Evolutionary conservation across 2,113 vertebrate species (phyloP), one percentile per base, ranked within the genome.

Genomic region (Syngnathoides biaculeatus): DNA sequence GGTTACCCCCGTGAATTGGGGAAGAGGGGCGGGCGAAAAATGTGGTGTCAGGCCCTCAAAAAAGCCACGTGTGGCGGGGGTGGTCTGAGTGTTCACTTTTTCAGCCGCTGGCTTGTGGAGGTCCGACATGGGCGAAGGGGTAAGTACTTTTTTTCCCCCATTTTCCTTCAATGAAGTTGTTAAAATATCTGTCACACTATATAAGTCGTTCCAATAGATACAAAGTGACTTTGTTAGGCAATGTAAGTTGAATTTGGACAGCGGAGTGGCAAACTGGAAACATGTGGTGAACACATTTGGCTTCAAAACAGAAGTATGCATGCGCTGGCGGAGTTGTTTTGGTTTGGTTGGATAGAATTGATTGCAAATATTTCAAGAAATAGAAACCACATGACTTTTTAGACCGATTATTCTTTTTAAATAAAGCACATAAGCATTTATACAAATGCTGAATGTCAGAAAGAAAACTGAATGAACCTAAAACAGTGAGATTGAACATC

Each of bases 61-160:
- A 89, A 90, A 84, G 81, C 73, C 72, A 80, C 79, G 74, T 81
- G 77, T 86, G 80, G 73, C 4, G 9, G 50, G 61, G 70, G 53
- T 24, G 57, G 62, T 67, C 59, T 71, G 52, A 70, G 42, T 0
- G 0, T 78, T 84, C 57, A 74, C 73, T 52, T 77, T 69, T 22
- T 35, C 84, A 79, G 80, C 80, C 64, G 65, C 64, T 14, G 6
- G 53, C 70, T 59, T 58, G 70, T 68, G 79, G 60, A 75, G 57
- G 0, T 72, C 73, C 74, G 89, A 12, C 87, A 92, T 92, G 92
- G 90, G 83, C 14, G 80, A 67, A 91, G 90, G 89, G 88, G 92
- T 92, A 40, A 92, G 92, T 90, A 53, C 14, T 22, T 45, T 1
- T 64, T 14, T 19, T 12, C 39, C 43, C n/a, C n/a, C n/a, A n/a